Evolutionary conservation across 1,140 invertebrate species (phyloP).

Genomic region (Anoplophora glabripennis): DNA sequence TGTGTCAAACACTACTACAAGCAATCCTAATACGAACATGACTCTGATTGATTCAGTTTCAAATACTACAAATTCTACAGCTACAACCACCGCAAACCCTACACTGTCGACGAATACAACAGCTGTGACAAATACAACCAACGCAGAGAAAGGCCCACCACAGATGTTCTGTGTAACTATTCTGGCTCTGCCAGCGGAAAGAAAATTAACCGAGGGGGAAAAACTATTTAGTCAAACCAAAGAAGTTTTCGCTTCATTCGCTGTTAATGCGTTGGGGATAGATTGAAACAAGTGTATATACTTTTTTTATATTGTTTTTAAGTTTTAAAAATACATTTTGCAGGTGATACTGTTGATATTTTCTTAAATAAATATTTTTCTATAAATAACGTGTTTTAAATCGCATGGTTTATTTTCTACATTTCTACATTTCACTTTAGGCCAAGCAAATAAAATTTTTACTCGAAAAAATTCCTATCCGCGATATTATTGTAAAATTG

Average conservation of each 20-base stretch:
- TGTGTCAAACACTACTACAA: neutral
- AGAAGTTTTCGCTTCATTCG: constrained; percentile 25
- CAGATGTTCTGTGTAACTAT: constrained; percentile 32
- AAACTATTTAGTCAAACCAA: constrained; percentile 15
- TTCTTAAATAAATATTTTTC: too few relatives aligned
- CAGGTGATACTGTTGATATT: too few relatives aligned
- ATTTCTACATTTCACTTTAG: too few relatives aligned
- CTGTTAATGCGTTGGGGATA: constrained; percentile 24
- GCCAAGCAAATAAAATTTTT: too few relatives aligned
- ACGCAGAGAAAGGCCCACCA: neutral
- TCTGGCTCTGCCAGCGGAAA: constrained; percentile 30
- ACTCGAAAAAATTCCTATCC: too few relatives aligned
- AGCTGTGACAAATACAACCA: constrained; percentile 2
- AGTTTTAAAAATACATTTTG: too few relatives aligned
- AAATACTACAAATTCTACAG: neutral
- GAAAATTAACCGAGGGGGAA: constrained; percentile 27
- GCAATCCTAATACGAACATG: constrained; percentile 6
- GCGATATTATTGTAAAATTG: too few relatives aligned
- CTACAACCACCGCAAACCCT: constrained; percentile 5
- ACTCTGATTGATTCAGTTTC: neutral
- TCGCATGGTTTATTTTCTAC: too few relatives aligned
- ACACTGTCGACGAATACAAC: neutral
- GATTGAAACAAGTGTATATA: neutral
- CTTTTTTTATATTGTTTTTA: too few relatives aligned
- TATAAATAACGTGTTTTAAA: too few relatives aligned